Percentiles rank a stretch among this genome's conserved stretches.
Evolutionary conservation across 2,113 vertebrate genomes (phyloP).

Genomic region (Blennius ocellaris): DNA sequence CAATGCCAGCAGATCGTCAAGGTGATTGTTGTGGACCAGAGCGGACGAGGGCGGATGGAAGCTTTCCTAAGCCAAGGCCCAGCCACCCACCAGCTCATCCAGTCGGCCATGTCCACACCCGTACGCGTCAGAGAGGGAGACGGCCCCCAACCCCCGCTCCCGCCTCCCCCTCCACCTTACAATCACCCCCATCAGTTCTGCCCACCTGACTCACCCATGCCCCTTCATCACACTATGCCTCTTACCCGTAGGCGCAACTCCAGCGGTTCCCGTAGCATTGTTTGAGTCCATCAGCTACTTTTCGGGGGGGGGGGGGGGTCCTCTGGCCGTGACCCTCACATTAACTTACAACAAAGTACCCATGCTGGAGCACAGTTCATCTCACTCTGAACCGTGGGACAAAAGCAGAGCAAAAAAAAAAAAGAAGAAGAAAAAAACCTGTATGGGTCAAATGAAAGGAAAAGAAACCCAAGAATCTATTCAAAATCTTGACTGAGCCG

Average conservation of each 20-base stretch:
- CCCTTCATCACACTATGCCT: slow-evolving; percentile 80
- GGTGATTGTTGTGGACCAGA: slow-evolving; percentile 98
- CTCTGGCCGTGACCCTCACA: background rate
- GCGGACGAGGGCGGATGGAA: slow-evolving; percentile 93
- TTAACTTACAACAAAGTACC: slow-evolving; percentile 13
- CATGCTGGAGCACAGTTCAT: slow-evolving; percentile 34
- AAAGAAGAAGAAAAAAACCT: slow-evolving; percentile 5
- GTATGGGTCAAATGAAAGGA: slow-evolving; percentile 18
- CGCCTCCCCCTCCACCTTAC: slow-evolving; percentile 95
- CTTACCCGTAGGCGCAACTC: slow-evolving; percentile 89
- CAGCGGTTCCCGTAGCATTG: slow-evolving; percentile 94
- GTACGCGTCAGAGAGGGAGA: slow-evolving; percentile 86
- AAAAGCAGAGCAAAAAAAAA: slow-evolving; percentile 34
- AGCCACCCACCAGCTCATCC: slow-evolving; percentile 88
- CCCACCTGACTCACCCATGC: slow-evolving; percentile 91
- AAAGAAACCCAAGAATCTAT: slow-evolving; percentile 37
- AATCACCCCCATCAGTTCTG: slow-evolving; percentile 97
- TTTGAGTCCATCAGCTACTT: slow-evolving; percentile 67
- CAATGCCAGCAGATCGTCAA: slow-evolving; percentile 99
- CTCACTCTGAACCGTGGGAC: slow-evolving; percentile 38
- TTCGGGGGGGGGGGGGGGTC: background rate
- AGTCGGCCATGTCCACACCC: slow-evolving; percentile 91
- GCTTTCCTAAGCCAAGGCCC: slow-evolving; percentile 95
- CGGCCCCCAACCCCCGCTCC: slow-evolving; percentile 91
- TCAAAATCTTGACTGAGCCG: slow-evolving; percentile 33